Evolutionary conservation across 1,140 invertebrate genomes (phyloP).

Genomic region (Drosophila repleta): DNA sequence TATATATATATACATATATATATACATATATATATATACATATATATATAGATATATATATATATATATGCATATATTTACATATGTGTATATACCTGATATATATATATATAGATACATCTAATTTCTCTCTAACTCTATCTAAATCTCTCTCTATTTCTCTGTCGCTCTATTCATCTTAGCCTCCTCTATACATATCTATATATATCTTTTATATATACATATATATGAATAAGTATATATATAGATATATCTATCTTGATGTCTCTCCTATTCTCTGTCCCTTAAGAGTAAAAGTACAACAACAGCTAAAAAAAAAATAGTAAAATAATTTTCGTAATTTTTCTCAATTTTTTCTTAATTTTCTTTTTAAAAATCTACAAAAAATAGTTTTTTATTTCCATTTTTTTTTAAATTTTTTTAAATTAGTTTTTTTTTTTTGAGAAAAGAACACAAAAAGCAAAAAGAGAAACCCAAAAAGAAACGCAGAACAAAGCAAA

Average conservation of each 20-base stretch:
- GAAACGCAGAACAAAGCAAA: slow-evolving; percentile 9
- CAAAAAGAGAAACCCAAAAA: slow-evolving; percentile 19
- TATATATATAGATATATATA: no score
- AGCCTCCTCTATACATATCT: slow-evolving; percentile 22
- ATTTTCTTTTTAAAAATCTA: no score
- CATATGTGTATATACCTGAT: slow-evolving; percentile 1
- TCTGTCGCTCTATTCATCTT: slow-evolving; percentile 4
- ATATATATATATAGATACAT: background rate
- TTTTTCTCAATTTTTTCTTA: slow-evolving; percentile 27
- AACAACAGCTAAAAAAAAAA: slow-evolving; percentile 45
- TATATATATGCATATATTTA: no score
- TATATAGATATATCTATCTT: slow-evolving; percentile 11
- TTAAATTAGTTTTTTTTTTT: slow-evolving; percentile 25
- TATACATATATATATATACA: no score
- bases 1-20: no score
- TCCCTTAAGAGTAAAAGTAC: slow-evolving; percentile 29
- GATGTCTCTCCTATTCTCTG: slow-evolving; percentile 13
- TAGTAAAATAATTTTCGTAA: slow-evolving; percentile 46
- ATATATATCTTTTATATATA: slow-evolving; percentile 8
- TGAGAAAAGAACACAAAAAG: slow-evolving; percentile 7
- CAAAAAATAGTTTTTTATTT: background rate
- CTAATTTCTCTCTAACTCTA: slow-evolving; percentile 14
- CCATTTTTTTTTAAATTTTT: background rate
- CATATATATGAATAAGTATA: background rate
- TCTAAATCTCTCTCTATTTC: slow-evolving; percentile 19